A percentile compares a stretch with the other conserved stretches of the same genome.
Evolutionary conservation across 2,888 invertebrate genomes (phyloP).

Genomic region (Crepidodera aurea): DNA sequence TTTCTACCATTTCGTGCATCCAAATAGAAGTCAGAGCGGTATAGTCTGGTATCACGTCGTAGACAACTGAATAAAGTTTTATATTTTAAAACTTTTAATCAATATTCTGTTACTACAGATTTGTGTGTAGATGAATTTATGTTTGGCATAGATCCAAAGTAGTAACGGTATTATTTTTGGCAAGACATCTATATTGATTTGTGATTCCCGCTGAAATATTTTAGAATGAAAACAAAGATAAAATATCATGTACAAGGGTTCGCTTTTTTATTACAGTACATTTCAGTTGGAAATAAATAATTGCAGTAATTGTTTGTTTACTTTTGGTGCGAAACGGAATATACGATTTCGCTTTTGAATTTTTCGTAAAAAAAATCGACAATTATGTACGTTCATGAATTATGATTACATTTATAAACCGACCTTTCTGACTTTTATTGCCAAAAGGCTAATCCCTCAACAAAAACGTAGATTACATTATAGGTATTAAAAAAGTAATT

Average conservation of each 20-base stretch:
- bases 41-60: background rate
- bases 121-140: constrained; percentile 12
- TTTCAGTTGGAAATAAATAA: too few species aligned
- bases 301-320: too few species aligned
- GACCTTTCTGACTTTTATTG: constrained; percentile 6
- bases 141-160: constrained; percentile 9
- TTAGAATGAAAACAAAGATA: background rate
- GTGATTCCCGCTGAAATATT: background rate
- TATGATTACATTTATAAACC: too few species aligned
- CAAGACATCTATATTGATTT: constrained; percentile 10
- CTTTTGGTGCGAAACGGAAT: too few species aligned
- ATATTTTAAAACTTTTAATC: constrained; percentile 11
- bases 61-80: too few species aligned
- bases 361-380: too few species aligned
- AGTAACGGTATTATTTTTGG: constrained; percentile 12
- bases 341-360: too few species aligned
- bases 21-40: too few species aligned
- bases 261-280: too few species aligned
- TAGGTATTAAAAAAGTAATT: constrained; percentile 25
- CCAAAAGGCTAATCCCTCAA: constrained; percentile 3
- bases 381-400: too few species aligned
- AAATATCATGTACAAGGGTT: too few species aligned
- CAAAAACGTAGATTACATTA: constrained; percentile 15
- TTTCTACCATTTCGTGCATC: too few species aligned
- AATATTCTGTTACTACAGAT: constrained; percentile 14